Evolutionary conservation across 1,140 invertebrate genomes (phyloP).

Genomic region (Nymphalis io): DNA sequence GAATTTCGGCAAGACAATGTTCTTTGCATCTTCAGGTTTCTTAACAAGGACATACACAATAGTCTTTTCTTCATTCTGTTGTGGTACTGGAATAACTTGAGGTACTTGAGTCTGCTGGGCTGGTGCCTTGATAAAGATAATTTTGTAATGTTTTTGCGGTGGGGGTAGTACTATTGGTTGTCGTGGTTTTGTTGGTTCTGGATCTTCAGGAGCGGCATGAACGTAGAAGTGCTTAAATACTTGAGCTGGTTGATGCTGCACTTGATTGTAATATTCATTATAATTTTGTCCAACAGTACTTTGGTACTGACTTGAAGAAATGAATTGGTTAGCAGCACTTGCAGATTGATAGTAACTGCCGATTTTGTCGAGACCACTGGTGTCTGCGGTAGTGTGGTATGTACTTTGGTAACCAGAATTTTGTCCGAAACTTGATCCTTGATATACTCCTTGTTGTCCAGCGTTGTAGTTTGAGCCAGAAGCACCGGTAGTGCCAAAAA

Average conservation of each 20-base stretch:
- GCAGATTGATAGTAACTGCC: constrained; percentile 49
- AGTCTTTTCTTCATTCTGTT: constrained; percentile 89
- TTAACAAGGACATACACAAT: constrained; percentile 92
- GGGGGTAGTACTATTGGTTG: constrained; percentile 62
- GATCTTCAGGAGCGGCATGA: constrained; percentile 71
- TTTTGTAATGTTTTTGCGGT: constrained; percentile 87
- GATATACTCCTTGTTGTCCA: constrained; percentile 24
- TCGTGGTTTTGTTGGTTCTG: constrained; percentile 51
- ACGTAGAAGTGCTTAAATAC: constrained; percentile 74
- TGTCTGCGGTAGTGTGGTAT: constrained; percentile 34
- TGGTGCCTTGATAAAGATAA: constrained; percentile 89
- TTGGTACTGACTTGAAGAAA: constrained; percentile 54
- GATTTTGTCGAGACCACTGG: constrained; percentile 41
- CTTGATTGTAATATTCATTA: constrained; percentile 54
- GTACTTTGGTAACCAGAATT: constrained; percentile 37
- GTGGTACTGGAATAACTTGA: constrained; percentile 60
- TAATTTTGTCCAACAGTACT: constrained; percentile 46
- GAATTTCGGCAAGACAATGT: constrained; percentile 84
- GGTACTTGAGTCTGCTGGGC: constrained; percentile 74
- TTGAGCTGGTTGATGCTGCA: constrained; percentile 62
- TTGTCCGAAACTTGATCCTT: constrained; percentile 19
- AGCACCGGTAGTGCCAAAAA: not conserved
- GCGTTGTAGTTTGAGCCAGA: constrained; percentile 26
- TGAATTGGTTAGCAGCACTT: constrained; percentile 48
- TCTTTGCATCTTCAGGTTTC: constrained; percentile 87